These are phyloP conservation scores for Eptesicus fuscus DNA, from an alignment of 2,113 vertebrate species.

Conservation along the genomic window DNA sequence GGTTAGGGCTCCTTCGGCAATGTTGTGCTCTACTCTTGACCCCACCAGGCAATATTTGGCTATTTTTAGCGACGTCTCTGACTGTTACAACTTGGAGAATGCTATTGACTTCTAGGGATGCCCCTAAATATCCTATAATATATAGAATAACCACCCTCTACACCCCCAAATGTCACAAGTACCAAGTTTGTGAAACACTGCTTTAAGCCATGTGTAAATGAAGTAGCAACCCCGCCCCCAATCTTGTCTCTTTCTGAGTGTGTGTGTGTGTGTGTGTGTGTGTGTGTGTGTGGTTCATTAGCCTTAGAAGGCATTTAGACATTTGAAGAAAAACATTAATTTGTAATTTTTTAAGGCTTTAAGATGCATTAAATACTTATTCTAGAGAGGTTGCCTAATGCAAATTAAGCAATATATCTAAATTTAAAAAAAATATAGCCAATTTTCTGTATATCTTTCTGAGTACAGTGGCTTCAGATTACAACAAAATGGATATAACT, in stretches of 20 bases:
- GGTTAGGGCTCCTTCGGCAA: not conserved
- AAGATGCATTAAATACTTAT: not conserved
- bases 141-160: not conserved
- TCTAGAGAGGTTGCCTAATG: not conserved
- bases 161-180: not conserved
- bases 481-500: slow-evolving; percentile 46
- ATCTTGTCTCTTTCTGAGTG: not conserved
- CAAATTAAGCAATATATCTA: not conserved
- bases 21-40: not conserved
- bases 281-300: not conserved
- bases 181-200: not conserved
- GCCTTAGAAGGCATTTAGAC: not conserved
- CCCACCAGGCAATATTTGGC: too few relatives aligned
- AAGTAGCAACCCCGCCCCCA: not conserved
- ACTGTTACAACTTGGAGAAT: not conserved
- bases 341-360: not conserved
- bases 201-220: not conserved
- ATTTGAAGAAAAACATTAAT: not conserved
- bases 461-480: slow-evolving; percentile 25
- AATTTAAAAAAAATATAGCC: not conserved
- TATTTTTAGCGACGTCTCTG: not conserved
- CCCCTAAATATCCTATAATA: not conserved
- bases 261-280: not conserved
- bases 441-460: not conserved
- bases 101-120: not conserved